Conservation (phyloP, 2,888 invertebrate species). For the Meteorus cinctellus region DNA sequence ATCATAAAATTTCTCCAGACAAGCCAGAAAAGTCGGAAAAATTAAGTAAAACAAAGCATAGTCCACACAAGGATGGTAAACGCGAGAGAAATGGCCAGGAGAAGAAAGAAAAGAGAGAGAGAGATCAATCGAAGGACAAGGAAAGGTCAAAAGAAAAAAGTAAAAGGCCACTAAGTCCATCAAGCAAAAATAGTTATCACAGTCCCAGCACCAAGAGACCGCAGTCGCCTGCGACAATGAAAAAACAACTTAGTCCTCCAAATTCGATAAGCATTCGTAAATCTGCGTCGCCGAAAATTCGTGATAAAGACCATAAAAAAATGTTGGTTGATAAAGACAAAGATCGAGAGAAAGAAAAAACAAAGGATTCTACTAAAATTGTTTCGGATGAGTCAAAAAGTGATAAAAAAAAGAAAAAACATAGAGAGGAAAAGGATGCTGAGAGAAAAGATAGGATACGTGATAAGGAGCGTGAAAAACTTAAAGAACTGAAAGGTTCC, state of each 20-base stretch:
- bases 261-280: conserved; percentile 61
- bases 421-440: conserved; percentile 77
- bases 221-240: conserved; percentile 63
- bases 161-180: conserved; percentile 74
- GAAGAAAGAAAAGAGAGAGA: conserved; percentile 74
- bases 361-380: conserved; percentile 69
- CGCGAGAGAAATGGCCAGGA: conserved; percentile 73
- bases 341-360: conserved; percentile 74
- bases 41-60: conserved; percentile 74
- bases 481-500: conserved; percentile 69
- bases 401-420: conserved; percentile 75
- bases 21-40: conserved; percentile 76
- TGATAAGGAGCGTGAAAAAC: conserved; percentile 74
- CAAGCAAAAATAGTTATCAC: conserved; percentile 64
- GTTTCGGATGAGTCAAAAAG: conserved; percentile 75
- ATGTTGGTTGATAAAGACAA: conserved; percentile 56
- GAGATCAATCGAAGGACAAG: conserved; percentile 77
- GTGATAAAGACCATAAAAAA: conserved; percentile 71
- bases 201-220: conserved; percentile 66
- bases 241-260: conserved; percentile 67
- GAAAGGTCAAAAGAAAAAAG: conserved; percentile 76
- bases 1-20: conserved; percentile 72
- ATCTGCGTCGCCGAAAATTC: conserved; percentile 64
- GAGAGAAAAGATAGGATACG: conserved; percentile 76
- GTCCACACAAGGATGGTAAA: conserved; percentile 76